These are phyloP conservation scores for Hemibagrus guttatus DNA, from an alignment of 2,797 vertebrate genomes.

Conservation along the genomic window DNA sequence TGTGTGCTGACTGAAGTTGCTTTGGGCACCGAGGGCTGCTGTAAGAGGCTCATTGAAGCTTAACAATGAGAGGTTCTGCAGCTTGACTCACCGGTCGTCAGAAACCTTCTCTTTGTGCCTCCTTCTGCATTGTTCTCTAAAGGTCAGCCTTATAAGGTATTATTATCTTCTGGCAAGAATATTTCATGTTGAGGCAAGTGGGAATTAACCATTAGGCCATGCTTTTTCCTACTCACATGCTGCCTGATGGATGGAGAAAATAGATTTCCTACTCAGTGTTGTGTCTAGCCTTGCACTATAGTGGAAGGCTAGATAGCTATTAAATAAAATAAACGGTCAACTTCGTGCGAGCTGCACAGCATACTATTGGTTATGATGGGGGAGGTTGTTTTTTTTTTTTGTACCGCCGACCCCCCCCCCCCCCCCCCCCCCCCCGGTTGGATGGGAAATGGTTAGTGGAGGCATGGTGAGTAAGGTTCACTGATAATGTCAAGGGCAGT, in stretches of 20 bases:
- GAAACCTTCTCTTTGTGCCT: constrained; percentile 52
- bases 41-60: constrained; percentile 58
- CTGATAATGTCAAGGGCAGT: not conserved
- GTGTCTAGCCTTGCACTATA: not conserved
- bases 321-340: not conserved
- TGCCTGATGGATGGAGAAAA: not conserved
- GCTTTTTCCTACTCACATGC: not conserved
- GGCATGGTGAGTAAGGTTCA: not conserved
- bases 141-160: constrained; percentile 55
- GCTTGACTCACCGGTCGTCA: constrained; percentile 35
- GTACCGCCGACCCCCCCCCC: too few relatives aligned
- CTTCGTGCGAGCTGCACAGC: not conserved
- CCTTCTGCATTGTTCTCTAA: constrained; percentile 52
- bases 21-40: constrained; percentile 30
- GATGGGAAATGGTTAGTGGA: not conserved
- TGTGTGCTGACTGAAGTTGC: constrained; percentile 46
- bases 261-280: not conserved
- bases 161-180: constrained; percentile 45
- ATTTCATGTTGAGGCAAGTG: constrained; percentile 42
- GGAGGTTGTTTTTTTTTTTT: too few relatives aligned
- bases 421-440: too few relatives aligned
- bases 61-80: constrained; percentile 57
- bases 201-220: constrained; percentile 36
- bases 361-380: not conserved
- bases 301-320: not conserved